Base-by-base conservation (phyloP, 2,888 invertebrate species). In the Galerucella pusilla region DNA sequence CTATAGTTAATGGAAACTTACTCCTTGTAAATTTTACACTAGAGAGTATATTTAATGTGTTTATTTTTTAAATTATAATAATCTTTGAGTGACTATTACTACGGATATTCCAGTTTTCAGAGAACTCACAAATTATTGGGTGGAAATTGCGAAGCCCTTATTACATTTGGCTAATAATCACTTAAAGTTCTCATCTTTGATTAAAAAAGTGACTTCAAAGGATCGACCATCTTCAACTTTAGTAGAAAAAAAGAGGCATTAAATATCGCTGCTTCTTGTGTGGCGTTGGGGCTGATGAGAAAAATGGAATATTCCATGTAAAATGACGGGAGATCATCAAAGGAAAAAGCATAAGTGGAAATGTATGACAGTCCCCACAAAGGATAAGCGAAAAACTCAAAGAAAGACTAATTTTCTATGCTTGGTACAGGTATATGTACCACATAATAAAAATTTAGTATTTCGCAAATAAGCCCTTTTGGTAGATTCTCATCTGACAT, bases 121-220 rank as follows among this genome's bases (percentile, higher is more conserved):
- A 71, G 71, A 11, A 66, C 66, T 72, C 35, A 60, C 66, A 72
- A 66, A 72, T 66, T 60, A 66, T 66, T 59, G 54, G 14, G 67
- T 16, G 59, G 25, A 60, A 67, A 72, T 60, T 72, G 49, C 60
- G 45, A 72, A 67, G 49, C 66, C 66, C 72, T 71, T 72, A 66
- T 72, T 72, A 67, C 66, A 66, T 72, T 60, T 28, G 54, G 72
- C 66, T 66, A 72, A 72, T 72, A 72, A 72, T 59, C 72, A 72
- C 72, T 72, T 72, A 72, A 60, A 28, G 72, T 72, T 72, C 72
- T 72, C 59, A 59, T 72, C 72, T 72, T 66, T 72, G 67, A 72
- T 72, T 72, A 67, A 72, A 72, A 67, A 67, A 59, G 72, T 72
- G 72, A 72, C 72, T 66, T 72, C 72, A 72, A 72, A 72, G 72